Conservation (phyloP, 2,113 vertebrate species). For the Phocoena sinus region DNA sequence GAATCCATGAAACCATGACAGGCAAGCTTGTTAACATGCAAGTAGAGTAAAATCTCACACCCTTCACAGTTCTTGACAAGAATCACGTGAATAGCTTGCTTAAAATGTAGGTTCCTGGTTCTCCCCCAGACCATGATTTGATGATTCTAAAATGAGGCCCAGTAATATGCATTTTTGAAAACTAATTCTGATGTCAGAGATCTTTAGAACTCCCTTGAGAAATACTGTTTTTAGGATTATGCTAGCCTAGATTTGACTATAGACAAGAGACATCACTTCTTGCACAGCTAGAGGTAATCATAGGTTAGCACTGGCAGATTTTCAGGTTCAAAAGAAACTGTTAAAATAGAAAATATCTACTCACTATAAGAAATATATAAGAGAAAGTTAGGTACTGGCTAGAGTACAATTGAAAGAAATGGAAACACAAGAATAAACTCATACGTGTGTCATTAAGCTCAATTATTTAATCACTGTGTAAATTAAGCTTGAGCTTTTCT, state of each 20-base stretch:
- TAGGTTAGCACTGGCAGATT: not conserved
- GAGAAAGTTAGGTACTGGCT: not conserved
- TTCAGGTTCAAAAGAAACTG: conserved; percentile 27
- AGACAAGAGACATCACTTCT: not conserved
- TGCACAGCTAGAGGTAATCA: not conserved
- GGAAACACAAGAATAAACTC: not conserved
- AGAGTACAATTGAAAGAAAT: conserved; percentile 2
- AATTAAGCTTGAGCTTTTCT: conserved; percentile 13
- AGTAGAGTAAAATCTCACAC: not conserved
- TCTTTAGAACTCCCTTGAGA: not conserved
- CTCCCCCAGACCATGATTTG: not conserved
- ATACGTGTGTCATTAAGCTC: not conserved
- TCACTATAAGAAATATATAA: not conserved
- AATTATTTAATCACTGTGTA: conserved; percentile 28
- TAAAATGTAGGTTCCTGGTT: not conserved
- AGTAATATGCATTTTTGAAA: not conserved
- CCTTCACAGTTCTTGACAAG: not conserved
- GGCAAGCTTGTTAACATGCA: not conserved
- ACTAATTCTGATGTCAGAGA: not conserved
- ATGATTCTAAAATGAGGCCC: not conserved
- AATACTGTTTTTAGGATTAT: not conserved
- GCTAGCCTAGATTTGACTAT: not conserved
- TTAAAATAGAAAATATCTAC: not conserved
- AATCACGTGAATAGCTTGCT: not conserved
- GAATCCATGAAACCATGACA: not conserved